A percentile compares a stretch with the other conserved stretches of the same genome.
These are phyloP conservation scores for Wiebesia pumilae DNA, from an alignment of 1,140 invertebrate genomes.

Conservation along the genomic window DNA sequence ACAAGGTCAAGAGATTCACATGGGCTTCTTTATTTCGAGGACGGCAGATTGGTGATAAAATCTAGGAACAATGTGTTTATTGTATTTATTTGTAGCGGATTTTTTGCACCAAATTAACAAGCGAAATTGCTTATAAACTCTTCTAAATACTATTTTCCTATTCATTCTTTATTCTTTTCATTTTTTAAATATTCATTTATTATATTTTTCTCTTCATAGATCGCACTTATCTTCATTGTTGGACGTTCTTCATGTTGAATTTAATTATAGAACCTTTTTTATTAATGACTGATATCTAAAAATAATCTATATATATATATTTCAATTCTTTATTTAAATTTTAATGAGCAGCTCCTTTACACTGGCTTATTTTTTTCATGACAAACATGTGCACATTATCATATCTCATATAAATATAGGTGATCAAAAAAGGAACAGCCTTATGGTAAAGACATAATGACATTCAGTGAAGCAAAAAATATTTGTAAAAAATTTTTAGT, in stretches of 20 bases:
- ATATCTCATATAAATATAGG: conserved; percentile 17
- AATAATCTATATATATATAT: background rate
- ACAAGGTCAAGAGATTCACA: conserved; percentile 55
- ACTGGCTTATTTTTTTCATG: conserved; percentile 54
- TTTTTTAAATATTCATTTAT: conserved; percentile 44
- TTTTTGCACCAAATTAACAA: conserved; percentile 47
- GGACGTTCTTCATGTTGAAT: conserved; percentile 7
- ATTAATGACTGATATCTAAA: conserved; percentile 18
- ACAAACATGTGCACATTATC: conserved; percentile 8
- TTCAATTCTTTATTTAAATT: conserved; percentile 12
- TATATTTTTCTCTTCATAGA: conserved; percentile 39
- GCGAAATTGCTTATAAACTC: conserved; percentile 35
- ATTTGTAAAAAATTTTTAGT: conserved; percentile 49
- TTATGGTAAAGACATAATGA: conserved; percentile 59
- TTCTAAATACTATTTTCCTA: conserved; percentile 41
- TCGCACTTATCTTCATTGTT: conserved; percentile 32
- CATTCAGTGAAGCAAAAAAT: conserved; percentile 54
- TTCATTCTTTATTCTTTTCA: conserved; percentile 46
- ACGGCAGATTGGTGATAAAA: conserved; percentile 56
- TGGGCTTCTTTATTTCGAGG: conserved; percentile 41
- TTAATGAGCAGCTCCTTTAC: conserved; percentile 42
- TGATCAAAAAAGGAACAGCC: conserved; percentile 23
- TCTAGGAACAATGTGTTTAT: conserved; percentile 53
- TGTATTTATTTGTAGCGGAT: conserved; percentile 55
- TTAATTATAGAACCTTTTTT: conserved; percentile 9